A percentile compares a stretch with the other conserved stretches of the same genome.
These are phyloP conservation scores for Clarias magur DNA, from an alignment of 2,113 vertebrate genomes.

Conservation along the genomic window DNA sequence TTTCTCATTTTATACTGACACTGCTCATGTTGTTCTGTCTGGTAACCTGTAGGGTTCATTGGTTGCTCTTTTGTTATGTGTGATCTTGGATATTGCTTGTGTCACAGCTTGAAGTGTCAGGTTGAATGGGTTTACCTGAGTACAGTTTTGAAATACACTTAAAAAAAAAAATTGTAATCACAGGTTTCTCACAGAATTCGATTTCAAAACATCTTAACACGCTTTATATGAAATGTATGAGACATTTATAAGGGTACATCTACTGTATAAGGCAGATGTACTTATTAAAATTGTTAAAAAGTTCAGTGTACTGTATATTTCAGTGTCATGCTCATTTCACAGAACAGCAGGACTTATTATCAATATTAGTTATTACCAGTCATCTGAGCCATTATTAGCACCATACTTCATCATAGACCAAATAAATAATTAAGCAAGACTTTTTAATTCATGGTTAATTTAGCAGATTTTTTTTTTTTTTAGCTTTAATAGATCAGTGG, in stretches of 20 bases:
- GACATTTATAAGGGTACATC: neutral
- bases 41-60: neutral
- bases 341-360: neutral
- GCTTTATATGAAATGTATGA: neutral
- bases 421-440: neutral
- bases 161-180: neutral
- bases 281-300: neutral
- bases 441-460: constrained; percentile 6
- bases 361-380: too few relatives aligned
- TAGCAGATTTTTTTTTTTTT: neutral
- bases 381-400: neutral
- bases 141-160: neutral
- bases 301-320: neutral
- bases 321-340: neutral
- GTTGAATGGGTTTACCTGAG: neutral
- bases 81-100: neutral
- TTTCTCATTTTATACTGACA: neutral
- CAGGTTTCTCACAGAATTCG: neutral
- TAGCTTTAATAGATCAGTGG: constrained; percentile 4
- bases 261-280: neutral
- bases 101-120: neutral
- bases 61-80: neutral
- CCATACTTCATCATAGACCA: neutral
- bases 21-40: neutral
- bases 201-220: neutral